Percentiles rank a stretch among this genome's conserved stretches.
Evolutionary conservation across 2,797 vertebrate genomes (phyloP).

Genomic region (Rhinatrema bivittatum): DNA sequence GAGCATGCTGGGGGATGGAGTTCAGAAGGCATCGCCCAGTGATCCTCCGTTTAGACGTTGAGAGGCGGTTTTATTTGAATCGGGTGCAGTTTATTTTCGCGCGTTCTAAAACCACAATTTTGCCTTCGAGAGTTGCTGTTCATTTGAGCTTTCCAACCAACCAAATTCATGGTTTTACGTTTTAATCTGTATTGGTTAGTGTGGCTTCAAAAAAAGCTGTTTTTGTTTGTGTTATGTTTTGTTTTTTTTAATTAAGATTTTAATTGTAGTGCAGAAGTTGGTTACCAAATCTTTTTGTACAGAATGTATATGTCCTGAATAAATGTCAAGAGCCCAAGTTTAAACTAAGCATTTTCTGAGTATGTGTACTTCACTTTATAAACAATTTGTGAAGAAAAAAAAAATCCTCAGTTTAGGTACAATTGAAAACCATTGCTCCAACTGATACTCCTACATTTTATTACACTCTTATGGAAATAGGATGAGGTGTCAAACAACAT

Average conservation of each 20-base stretch:
- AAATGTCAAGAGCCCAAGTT: conserved; percentile 56
- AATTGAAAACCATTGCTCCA: too few relatives aligned
- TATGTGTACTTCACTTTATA: too few relatives aligned
- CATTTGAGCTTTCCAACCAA: conserved; percentile 52
- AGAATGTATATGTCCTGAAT: conserved; percentile 60
- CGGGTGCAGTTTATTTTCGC: too few relatives aligned
- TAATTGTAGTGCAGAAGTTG: conserved; percentile 47
- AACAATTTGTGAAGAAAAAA: too few relatives aligned
- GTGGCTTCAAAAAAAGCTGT: conserved; percentile 71
- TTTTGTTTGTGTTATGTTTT: conserved; percentile 60
- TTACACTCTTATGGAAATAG: too few relatives aligned
- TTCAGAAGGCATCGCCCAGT: too few relatives aligned
- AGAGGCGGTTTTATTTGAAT: too few relatives aligned
- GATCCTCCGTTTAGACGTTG: too few relatives aligned
- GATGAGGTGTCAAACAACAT: too few relatives aligned
- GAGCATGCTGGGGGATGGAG: too few relatives aligned
- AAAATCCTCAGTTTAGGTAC: too few relatives aligned
- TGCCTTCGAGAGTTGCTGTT: conserved; percentile 55
- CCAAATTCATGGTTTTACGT: conserved; percentile 65
- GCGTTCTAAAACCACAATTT: conserved; percentile 60
- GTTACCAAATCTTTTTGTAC: conserved; percentile 59
- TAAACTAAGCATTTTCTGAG: conserved; percentile 4
- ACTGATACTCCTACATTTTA: too few relatives aligned
- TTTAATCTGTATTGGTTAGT: conserved; percentile 64
- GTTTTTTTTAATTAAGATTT: conserved; percentile 52